A percentile compares a stretch with the other conserved stretches of the same genome.
Evolutionary conservation across 1,140 invertebrate species (phyloP).

Genomic region (Bombus confusus): DNA sequence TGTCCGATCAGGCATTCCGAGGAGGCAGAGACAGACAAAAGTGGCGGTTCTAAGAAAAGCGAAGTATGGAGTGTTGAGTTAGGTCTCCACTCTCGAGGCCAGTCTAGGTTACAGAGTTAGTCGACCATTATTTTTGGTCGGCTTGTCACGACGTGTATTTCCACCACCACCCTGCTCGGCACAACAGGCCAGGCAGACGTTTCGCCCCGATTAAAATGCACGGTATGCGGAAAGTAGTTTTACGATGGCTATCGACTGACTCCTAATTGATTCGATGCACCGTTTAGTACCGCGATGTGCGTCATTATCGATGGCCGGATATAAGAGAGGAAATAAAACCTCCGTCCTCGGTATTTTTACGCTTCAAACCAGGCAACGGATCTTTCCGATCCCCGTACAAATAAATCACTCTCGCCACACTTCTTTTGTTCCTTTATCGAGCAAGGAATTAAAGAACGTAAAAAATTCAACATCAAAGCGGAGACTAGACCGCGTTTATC

Average conservation of each 20-base stretch:
- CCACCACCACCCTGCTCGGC: slow-evolving; percentile 14
- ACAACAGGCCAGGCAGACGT: slow-evolving; percentile 12
- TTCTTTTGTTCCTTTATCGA: background rate
- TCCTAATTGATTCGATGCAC: background rate
- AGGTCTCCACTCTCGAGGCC: slow-evolving; percentile 26
- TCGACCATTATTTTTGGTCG: slow-evolving; percentile 57
- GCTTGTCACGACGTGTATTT: slow-evolving; percentile 37
- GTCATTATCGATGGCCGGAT: background rate
- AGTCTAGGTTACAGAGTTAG: slow-evolving; percentile 57
- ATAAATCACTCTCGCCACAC: background rate
- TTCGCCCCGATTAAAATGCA: slow-evolving; percentile 36
- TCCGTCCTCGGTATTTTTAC: background rate
- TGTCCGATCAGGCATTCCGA: background rate
- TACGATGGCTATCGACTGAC: background rate
- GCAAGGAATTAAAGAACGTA: background rate
- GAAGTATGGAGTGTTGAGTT: slow-evolving; percentile 14
- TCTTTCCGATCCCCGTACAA: background rate
- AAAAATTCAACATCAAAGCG: background rate
- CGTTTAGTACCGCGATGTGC: background rate
- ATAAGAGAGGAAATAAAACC: background rate
- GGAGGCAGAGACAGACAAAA: slow-evolving; percentile 23
- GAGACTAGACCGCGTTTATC: too few relatives aligned
- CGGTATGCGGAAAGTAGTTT: slow-evolving; percentile 37
- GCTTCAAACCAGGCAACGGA: too few relatives aligned
- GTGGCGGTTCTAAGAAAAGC: slow-evolving; percentile 52